These are phyloP conservation scores for Linnaemya tessellans DNA, from an alignment of 2,888 invertebrate species.

Conservation along the genomic window DNA sequence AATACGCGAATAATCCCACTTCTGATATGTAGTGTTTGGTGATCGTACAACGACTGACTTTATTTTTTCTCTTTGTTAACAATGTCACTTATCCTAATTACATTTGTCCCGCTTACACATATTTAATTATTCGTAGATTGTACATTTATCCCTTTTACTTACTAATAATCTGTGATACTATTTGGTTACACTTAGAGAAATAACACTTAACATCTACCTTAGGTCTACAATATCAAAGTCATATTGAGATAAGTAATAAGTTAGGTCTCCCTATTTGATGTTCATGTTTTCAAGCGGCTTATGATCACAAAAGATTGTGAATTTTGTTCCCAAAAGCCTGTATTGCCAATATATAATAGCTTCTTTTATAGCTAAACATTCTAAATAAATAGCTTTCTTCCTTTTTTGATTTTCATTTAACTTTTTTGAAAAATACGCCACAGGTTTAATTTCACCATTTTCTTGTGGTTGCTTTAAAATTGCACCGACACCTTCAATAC, in stretches of 20 bases:
- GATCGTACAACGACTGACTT: not conserved
- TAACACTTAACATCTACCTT: no score
- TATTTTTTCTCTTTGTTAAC: not conserved
- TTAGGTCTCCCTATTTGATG: constrained; percentile 47
- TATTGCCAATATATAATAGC: constrained; percentile 71
- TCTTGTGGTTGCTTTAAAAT: not conserved
- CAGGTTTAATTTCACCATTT: not conserved
- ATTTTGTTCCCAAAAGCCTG: constrained; percentile 63
- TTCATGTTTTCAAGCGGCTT: no score
- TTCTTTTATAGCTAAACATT: not conserved
- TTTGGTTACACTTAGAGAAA: no score
- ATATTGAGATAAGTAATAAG: not conserved
- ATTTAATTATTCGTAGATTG: no score
- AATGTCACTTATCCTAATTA: no score
- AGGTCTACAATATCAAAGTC: constrained; percentile 33
- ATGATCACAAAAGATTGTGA: constrained; percentile 16
- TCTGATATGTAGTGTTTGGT: not conserved
- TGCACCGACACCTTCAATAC: no score
- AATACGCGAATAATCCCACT: not conserved
- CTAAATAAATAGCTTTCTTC: not conserved
- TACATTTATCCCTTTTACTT: no score
- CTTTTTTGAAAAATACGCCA: not conserved
- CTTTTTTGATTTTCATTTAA: no score
- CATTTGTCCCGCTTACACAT: no score
- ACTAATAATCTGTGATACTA: no score